Evolutionary conservation across 2,797 vertebrate genomes (phyloP).

Genomic region (Phrynocephalus forsythii): DNA sequence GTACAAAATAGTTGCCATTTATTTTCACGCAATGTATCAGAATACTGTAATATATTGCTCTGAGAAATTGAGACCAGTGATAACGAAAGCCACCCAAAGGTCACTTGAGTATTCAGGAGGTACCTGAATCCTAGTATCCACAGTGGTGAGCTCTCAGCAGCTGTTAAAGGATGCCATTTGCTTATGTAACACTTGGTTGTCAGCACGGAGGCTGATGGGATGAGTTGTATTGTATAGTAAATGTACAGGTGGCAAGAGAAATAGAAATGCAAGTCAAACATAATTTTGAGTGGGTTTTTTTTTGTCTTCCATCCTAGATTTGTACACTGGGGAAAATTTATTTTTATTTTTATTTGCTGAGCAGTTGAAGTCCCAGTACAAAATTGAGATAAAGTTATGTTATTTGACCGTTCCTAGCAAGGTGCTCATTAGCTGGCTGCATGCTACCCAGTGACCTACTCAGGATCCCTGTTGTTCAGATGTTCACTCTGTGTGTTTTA

Average conservation of each 20-base stretch:
- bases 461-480: conserved; percentile 49
- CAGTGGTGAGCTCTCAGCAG: background rate
- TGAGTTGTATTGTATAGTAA: background rate
- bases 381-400: conserved; percentile 9
- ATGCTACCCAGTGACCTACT: conserved; percentile 11
- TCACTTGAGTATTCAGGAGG: background rate
- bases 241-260: too few species aligned
- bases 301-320: conserved; percentile 2
- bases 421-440: conserved; percentile 45
- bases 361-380: background rate
- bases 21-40: background rate
- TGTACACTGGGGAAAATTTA: conserved; percentile 27
- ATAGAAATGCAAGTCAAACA: background rate
- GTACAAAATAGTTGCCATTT: background rate
- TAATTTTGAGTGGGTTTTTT: background rate
- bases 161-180: background rate
- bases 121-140: too few species aligned
- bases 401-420: conserved; percentile 31
- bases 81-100: too few species aligned
- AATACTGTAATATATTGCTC: background rate
- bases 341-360: background rate
- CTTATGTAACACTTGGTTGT: background rate
- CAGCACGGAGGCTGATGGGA: background rate
- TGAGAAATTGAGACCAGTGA: background rate
- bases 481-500: conserved; percentile 13